phyloP scores from a whole-genome alignment of 2,888 invertebrate species.

The Drosophila kanekoi region DNA sequence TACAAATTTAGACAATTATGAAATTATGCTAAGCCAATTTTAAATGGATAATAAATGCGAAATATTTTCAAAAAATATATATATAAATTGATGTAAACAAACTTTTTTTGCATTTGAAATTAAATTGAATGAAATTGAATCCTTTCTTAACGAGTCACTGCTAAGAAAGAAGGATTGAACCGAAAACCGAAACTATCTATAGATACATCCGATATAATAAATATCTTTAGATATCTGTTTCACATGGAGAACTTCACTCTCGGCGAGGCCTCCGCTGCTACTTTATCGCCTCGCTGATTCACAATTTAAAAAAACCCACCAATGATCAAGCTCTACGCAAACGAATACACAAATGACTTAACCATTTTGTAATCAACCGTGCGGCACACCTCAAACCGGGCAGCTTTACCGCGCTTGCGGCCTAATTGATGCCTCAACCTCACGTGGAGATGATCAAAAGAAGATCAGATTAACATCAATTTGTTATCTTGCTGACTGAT shows the following conservation, averaged over 20 bases:
- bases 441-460: slow-evolving; percentile 4
- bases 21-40: slow-evolving; percentile 44
- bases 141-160: no score
- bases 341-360: slow-evolving; percentile 3
- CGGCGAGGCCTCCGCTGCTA: neutral
- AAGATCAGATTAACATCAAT: neutral
- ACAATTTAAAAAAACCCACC: neutral
- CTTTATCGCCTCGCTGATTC: slow-evolving; percentile 1
- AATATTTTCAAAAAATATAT: slow-evolving; percentile 46
- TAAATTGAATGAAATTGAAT: no score
- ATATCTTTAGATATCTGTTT: no score
- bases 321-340: slow-evolving; percentile 6
- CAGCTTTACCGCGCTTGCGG: neutral
- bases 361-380: slow-evolving; percentile 2
- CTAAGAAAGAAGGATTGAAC: no score
- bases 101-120: neutral
- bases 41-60: slow-evolving; percentile 50
- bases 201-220: no score
- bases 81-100: neutral
- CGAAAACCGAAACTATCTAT: no score
- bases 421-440: neutral
- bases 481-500: neutral
- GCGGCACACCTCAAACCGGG: slow-evolving; percentile 5
- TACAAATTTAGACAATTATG: slow-evolving; percentile 32
- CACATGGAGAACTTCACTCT: no score